Evolutionary conservation across 2,888 invertebrate species (phyloP), one percentile per base, ranked within the genome.

Genomic region (Drosophila flavopinicola): DNA sequence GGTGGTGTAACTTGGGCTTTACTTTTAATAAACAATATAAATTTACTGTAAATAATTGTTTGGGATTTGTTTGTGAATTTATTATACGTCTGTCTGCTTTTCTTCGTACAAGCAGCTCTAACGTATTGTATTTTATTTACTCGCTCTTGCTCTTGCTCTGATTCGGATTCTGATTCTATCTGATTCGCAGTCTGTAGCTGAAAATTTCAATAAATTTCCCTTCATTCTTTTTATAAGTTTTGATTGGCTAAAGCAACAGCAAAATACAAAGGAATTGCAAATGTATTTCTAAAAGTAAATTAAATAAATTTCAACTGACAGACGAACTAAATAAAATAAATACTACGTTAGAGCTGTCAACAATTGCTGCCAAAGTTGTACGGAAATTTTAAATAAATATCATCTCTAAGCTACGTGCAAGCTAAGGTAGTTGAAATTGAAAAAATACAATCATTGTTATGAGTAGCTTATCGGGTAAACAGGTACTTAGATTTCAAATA

Each of bases 31-130:
- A 83, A 85, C 76, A 87, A 87, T 73, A 77, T 75, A 78, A 72
- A 85, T 84, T 83, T 83, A 71, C 84, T 79, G 86, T 84, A 85
- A 87, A 84, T 87, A 84, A 84, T 87, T 84, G 84, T 73, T 69
- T 64, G 56, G 59, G 57, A 75, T 85, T 78, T 78, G 51, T 66
- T 69, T 66, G 59, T 56, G 53, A 83, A 85, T 83, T 82, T 79
- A 79, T 79, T 72, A 54, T 57, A 30, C 39, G 45, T 32, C 30
- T n/a, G 6, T 47, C 1, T 13, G 11, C 10, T 1, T 35, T 15
- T 11, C 7, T 20, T 23, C 23, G n/a, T n/a, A 4, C 6, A 7
- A 17, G 39, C 24, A 32, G 15, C 13, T 42, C 38, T 23, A 7
- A 11, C 25, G n/a, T 23, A 27, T 35, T 58, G n/a, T 23, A 27